Conservation (phyloP, 2,888 invertebrate species). For the Cactoblastis cactorum region DNA sequence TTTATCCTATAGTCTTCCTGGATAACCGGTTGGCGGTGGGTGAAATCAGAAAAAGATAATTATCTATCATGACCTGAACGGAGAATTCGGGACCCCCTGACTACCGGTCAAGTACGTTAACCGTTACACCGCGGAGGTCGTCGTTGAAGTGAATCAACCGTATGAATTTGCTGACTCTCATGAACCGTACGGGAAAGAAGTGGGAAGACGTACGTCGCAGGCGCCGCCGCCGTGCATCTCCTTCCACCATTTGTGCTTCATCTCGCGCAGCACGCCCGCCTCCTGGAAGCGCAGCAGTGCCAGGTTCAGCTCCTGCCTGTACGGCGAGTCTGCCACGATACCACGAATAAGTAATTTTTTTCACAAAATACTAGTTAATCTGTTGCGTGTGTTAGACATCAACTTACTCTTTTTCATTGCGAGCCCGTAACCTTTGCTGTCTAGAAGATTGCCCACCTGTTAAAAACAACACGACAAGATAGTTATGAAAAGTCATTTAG, state of each 20-base stretch:
- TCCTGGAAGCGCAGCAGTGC: conserved; percentile 93
- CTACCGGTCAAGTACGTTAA: too few species aligned
- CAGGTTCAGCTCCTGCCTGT: conserved; percentile 87
- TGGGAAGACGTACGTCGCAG: conserved; percentile 74
- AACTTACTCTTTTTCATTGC: conserved; percentile 87
- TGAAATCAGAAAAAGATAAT: too few species aligned
- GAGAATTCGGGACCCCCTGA: too few species aligned
- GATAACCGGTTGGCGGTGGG: too few species aligned
- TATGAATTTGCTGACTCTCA: too few species aligned
- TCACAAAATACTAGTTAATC: background rate
- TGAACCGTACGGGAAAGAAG: too few species aligned
- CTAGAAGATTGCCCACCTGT: conserved; percentile 85
- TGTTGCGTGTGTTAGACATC: background rate
- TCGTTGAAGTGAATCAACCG: too few species aligned
- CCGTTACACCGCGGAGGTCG: too few species aligned
- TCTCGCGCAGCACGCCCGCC: conserved; percentile 84
- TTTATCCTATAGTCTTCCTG: too few species aligned
- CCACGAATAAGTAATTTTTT: too few species aligned
- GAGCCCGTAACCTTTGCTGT: conserved; percentile 92
- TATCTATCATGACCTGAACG: too few species aligned
- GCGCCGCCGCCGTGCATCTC: conserved; percentile 88
- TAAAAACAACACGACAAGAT: background rate
- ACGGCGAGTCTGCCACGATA: conserved; percentile 80
- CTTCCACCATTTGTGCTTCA: conserved; percentile 95
- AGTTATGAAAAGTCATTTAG: too few species aligned